Conservation (phyloP, 1,140 invertebrate genomes). For the Panonychus citri region DNA sequence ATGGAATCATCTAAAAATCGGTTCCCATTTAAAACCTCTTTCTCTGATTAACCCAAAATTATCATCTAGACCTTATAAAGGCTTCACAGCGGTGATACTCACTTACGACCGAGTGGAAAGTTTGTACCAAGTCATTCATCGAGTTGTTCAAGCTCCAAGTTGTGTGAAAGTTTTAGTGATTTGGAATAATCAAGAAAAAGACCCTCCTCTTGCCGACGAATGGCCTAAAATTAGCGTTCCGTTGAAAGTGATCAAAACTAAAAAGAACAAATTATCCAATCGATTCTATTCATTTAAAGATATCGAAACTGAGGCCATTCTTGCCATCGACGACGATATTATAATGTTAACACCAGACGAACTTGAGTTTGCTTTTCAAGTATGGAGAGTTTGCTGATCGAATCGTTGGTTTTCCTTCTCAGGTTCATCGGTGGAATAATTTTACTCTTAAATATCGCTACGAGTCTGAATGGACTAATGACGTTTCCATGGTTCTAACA, state of each 20-base stretch:
- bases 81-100: constrained; percentile 74
- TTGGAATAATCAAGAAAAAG: constrained; percentile 72
- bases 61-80: constrained; percentile 26
- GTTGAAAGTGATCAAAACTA: constrained; percentile 66
- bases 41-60: constrained; percentile 6
- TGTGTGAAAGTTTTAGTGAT: constrained; percentile 63
- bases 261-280: constrained; percentile 77
- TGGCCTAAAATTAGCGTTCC: constrained; percentile 47
- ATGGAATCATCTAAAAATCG: constrained; percentile 46
- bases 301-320: constrained; percentile 72
- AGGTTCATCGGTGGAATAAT: constrained; percentile 74
- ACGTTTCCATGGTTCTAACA: constrained; percentile 75
- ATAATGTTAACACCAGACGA: constrained; percentile 80
- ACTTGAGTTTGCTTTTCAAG: constrained; percentile 63
- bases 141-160: constrained; percentile 54
- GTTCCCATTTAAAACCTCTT: neutral
- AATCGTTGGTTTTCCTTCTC: constrained; percentile 70
- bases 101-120: constrained; percentile 74
- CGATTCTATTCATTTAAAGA: constrained; percentile 68
- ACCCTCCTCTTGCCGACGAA: constrained; percentile 31
- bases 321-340: constrained; percentile 81
- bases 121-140: constrained; percentile 56
- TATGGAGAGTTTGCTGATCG: constrained; percentile 81
- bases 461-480: constrained; percentile 82
- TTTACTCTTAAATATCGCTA: constrained; percentile 56